Conservation (phyloP, 1,140 invertebrate species). For the Aphelenchoides fujianensis region DNA sequence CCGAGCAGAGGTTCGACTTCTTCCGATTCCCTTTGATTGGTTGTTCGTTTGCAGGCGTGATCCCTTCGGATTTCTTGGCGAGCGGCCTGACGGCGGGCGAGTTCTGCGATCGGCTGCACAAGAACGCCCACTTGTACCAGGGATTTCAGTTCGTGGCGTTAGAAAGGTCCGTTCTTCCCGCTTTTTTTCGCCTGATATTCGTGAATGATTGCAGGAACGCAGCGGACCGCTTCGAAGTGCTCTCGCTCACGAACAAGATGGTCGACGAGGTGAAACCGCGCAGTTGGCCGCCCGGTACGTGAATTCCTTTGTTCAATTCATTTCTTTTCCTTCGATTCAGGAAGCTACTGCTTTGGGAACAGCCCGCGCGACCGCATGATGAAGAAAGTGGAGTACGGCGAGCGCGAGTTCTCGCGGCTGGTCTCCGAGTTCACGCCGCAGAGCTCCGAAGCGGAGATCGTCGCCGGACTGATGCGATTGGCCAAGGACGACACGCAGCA, state of each 20-base stretch:
- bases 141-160: constrained; percentile 17
- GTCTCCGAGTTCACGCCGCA: background rate
- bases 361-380: background rate
- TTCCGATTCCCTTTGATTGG: background rate
- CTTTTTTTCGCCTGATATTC: no score
- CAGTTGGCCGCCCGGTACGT: background rate
- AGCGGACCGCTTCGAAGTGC: background rate
- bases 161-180: constrained; percentile 1
- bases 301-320: background rate
- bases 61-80: background rate
- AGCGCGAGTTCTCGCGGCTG: background rate
- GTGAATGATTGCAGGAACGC: constrained; percentile 13
- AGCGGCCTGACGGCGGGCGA: background rate
- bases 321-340: no score
- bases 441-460: background rate
- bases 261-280: constrained; percentile 12
- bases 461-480: constrained; percentile 13
- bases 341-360: constrained; percentile 15
- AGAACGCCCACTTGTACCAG: background rate
- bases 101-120: constrained; percentile 3
- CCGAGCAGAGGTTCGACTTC: constrained; percentile 4
- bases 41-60: constrained; percentile 9
- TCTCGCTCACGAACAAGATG: constrained; percentile 12
- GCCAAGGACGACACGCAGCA: background rate
- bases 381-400: constrained; percentile 16